Evolutionary conservation across 1,140 invertebrate genomes (phyloP), one percentile per base, ranked within the genome.

Genomic region (Drosophila mojavensis): DNA sequence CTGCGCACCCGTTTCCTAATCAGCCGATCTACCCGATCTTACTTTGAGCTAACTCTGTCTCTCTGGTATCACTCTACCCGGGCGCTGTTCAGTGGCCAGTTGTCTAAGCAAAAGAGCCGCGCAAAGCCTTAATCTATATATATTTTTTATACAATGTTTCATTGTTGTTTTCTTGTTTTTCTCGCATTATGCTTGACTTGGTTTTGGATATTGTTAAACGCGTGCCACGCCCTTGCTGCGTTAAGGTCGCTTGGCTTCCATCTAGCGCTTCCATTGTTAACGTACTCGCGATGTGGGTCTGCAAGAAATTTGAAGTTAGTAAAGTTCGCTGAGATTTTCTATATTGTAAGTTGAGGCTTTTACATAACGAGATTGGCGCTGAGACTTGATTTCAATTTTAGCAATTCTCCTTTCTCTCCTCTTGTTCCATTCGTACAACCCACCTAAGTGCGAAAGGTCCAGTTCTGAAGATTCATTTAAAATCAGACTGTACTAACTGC

Each of bases 251-350:
- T 77, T 67, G 76, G 64, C 66, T 75, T 61, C 78, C 20, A 24
- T 24, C 20, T 24, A 24, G 20, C 20, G 64, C 66, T 75, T 61
- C 78, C 56, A 61, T 59, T 72, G 62, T 73, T 74, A 89, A 73
- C 84, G 84, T 71, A 89, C 84, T 48, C 84, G 56, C 43, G 84
- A 89, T 53, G 78, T 84, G 45, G 89, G 90, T 70, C 90, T 91
- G 64, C 36, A 39, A 39, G 36, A 39, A 39, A 4, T 30, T 39
- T 39, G 36, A 7, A 0, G 11, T 39, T 39, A 39, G 36, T 13
- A 39, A 39, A 4, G 36, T 11, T 13, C 6, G 3, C 36, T 11
- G 36, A 3, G 11, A 13, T 13, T 39, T 39, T 4, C 13, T 11
- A 36, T 36, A 6, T 2, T 10, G 10, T 36, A 9, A 36, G 7